Conservation (phyloP, 1,140 invertebrate genomes). For the Macrocentrus cingulum region DNA sequence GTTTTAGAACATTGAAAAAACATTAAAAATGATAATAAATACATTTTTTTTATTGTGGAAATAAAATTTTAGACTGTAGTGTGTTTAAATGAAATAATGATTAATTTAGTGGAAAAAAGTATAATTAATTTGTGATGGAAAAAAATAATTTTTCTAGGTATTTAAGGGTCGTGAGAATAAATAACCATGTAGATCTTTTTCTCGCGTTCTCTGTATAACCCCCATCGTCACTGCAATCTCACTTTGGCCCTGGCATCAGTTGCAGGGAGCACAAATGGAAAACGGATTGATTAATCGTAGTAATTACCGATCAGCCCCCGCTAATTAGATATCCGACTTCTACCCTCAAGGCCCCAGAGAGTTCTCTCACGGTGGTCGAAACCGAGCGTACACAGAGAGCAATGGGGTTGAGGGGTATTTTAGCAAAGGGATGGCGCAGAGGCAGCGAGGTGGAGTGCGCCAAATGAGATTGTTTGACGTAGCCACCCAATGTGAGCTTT, state of each 20-base stretch:
- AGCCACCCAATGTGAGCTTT: conserved; percentile 48
- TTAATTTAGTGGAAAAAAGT: too few relatives aligned
- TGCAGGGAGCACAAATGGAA: conserved; percentile 53
- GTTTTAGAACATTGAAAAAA: too few relatives aligned
- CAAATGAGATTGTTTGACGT: conserved; percentile 58
- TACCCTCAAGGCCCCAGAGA: conserved; percentile 47
- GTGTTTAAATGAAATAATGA: too few relatives aligned
- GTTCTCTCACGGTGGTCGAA: conserved; percentile 33
- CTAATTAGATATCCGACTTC: conserved; percentile 60
- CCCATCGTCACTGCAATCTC: neutral
- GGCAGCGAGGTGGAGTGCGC: conserved; percentile 32
- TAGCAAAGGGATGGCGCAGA: conserved; percentile 32
- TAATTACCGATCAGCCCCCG: conserved; percentile 61
- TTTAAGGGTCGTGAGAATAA: too few relatives aligned
- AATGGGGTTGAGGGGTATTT: conserved; percentile 31
- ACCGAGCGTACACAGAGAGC: conserved; percentile 11
- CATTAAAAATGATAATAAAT: too few relatives aligned
- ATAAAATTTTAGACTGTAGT: too few relatives aligned
- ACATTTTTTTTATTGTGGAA: too few relatives aligned
- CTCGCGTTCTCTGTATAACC: neutral
- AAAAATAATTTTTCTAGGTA: too few relatives aligned
- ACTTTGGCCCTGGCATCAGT: too few relatives aligned
- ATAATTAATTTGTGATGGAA: too few relatives aligned
- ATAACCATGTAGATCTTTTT: conserved; percentile 2
- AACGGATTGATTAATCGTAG: conserved; percentile 63